Base-by-base conservation (phyloP, 2,888 invertebrate genomes). In the Sclerodermus sp. region DNA sequence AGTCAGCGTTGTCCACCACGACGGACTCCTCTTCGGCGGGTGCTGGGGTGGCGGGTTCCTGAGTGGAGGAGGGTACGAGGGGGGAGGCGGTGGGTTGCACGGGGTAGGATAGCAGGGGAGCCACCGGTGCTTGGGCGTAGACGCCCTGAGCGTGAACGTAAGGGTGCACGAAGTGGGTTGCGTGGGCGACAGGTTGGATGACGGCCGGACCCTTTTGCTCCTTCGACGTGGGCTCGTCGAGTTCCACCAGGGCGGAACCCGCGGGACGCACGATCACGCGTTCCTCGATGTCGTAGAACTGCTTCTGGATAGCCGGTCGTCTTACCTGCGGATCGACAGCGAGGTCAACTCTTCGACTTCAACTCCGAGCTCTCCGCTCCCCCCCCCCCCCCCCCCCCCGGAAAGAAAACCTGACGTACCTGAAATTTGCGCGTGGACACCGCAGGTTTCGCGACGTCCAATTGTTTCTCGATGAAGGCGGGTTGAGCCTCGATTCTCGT, bases 241-340 rank as follows among this genome's bases (percentile, higher is more conserved):
- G 74, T 58, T 85, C 85, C 1, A 85, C 80, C 3, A 85, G 79
- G 23, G 85, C 82, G 9, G 83, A 84, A 23, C 85, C 85, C 3
- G 83, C 84, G 1, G 85, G 85, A 18, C 84, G 81, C 38, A 85
- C 80, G 14, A 85, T 77, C 16, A 84, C 81, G 41, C 83, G 81
- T 62, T 85, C 84, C 64, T 85, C 85, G 57, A 85, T 83, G 61
- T 85, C 85, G 70, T 84, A 85, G 71, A 85, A 85, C 66, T 85
- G 83, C 70, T 85, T 85, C 60, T 84, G 83, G 52, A 85, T 82
- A 31, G 84, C 85, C 37, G 85, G 85, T 53, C 85, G 81, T 51
- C 84, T 82, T 9, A 85, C 80, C 78, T 79, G 51, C 32, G 4
- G 16, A 31, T 31, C 12, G 31, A 12, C 31, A 31, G 6, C 31